Evolutionary conservation across 1,140 invertebrate genomes (phyloP).

Genomic region (Drosophila sturtevanti): DNA sequence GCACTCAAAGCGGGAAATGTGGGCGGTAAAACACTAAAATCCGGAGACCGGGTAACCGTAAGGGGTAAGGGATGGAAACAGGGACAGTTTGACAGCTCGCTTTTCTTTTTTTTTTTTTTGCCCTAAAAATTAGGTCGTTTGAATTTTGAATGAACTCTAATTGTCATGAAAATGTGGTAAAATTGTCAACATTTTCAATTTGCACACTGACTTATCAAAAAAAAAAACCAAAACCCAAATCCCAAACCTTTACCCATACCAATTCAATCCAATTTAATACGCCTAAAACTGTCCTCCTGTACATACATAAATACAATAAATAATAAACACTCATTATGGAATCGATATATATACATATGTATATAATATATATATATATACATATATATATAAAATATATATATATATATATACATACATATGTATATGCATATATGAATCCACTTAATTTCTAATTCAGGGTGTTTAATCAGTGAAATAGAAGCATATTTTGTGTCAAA

Average conservation of each 20-base stretch:
- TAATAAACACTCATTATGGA: no score
- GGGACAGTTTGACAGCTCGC: conserved; percentile 38
- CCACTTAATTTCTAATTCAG: not conserved
- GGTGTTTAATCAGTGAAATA: not conserved
- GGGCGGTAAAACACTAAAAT: not conserved
- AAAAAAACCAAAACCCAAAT: not conserved
- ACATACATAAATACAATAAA: no score
- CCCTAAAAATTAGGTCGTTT: conserved; percentile 67
- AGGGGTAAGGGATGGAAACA: not conserved
- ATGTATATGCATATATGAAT: not conserved
- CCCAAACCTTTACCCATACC: not conserved
- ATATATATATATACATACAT: not conserved
- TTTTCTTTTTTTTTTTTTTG: not conserved
- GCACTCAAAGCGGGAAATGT: not conserved
- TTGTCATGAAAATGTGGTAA: conserved; percentile 69
- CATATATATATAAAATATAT: not conserved
- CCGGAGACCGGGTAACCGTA: no score
- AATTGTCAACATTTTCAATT: conserved; percentile 50
- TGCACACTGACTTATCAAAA: conserved; percentile 22
- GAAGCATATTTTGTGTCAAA: not conserved
- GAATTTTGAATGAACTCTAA: conserved; percentile 72
- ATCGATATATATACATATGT: not conserved
- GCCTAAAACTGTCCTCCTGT: not conserved
- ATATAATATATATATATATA: not conserved
- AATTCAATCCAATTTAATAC: not conserved